Conservation (phyloP, 53 echinoderm and acorn worm species). For the Astropecten irregularis region DNA sequence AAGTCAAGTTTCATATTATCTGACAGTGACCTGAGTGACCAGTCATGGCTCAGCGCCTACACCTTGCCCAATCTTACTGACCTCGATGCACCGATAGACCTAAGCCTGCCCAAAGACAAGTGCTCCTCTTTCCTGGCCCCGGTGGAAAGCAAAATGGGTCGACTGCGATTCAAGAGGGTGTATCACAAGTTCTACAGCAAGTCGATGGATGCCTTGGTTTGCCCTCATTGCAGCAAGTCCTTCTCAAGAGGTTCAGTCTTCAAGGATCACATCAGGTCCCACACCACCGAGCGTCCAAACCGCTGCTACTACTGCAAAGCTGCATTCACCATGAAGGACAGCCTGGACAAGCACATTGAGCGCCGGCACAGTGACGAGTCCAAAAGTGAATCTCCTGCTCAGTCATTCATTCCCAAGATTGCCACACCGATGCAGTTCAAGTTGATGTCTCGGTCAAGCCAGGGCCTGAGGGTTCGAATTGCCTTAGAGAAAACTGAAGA, state of each 20-base stretch:
- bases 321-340: constrained; percentile 87
- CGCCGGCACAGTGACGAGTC: constrained; percentile 69
- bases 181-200: constrained; percentile 92
- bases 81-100: constrained; percentile 72
- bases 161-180: constrained; percentile 75
- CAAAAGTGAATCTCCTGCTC: constrained; percentile 52
- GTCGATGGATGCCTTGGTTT: constrained; percentile 77
- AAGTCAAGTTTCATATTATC: constrained; percentile 23
- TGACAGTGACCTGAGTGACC: constrained; percentile 26
- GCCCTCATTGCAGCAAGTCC: constrained; percentile 80
- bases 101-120: constrained; percentile 76
- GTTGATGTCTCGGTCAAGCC: constrained; percentile 69
- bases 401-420: constrained; percentile 86
- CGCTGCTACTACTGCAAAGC: constrained; percentile 90
- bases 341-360: constrained; percentile 88
- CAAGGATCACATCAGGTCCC: constrained; percentile 88
- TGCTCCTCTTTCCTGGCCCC: constrained; percentile 34
- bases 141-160: constrained; percentile 53
- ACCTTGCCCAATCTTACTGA: constrained; percentile 39
- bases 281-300: constrained; percentile 84
- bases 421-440: constrained; percentile 94
- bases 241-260: constrained; percentile 78
- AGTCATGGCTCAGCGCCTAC: constrained; percentile 45
- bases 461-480: constrained; percentile 38
- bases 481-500: background rate